Evolutionary conservation across 2,888 invertebrate genomes (phyloP).

Genomic region (Cybosia mesomella): DNA sequence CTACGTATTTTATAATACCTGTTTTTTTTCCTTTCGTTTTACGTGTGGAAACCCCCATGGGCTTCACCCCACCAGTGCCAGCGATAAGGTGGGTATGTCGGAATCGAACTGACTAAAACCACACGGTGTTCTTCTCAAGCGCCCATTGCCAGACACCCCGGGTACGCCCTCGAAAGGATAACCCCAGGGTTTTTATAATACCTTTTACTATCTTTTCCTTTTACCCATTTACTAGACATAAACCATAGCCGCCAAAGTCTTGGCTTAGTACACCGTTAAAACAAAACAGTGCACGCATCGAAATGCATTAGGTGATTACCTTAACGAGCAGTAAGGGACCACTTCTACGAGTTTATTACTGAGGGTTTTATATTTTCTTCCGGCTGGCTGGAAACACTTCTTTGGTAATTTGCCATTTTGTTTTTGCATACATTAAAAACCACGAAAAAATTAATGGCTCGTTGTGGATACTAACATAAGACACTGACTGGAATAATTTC

Average conservation of each 20-base stretch:
- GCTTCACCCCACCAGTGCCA: no score
- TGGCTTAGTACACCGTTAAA: not conserved
- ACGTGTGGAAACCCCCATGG: no score
- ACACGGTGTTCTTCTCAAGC: no score
- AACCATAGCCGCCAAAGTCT: not conserved
- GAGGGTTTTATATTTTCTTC: conserved; percentile 21
- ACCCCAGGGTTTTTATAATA: no score
- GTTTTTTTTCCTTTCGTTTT: no score
- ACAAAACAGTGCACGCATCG: conserved; percentile 13
- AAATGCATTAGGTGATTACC: conserved; percentile 30
- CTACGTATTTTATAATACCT: not conserved
- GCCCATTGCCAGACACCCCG: no score
- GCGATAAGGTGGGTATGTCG: no score
- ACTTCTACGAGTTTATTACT: conserved; percentile 22
- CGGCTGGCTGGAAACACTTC: not conserved
- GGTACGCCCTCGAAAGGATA: no score
- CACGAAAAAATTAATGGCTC: not conserved
- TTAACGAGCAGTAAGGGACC: conserved; percentile 29
- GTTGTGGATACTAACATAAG: not conserved
- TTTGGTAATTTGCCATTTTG: conserved; percentile 12
- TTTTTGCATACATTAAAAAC: not conserved
- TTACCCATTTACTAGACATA: not conserved
- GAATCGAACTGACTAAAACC: no score
- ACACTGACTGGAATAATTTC: not conserved
- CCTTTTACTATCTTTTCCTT: not conserved